Conservation (phyloP, 2,113 vertebrate genomes). For the Pseudopodoces humilis region DNA sequence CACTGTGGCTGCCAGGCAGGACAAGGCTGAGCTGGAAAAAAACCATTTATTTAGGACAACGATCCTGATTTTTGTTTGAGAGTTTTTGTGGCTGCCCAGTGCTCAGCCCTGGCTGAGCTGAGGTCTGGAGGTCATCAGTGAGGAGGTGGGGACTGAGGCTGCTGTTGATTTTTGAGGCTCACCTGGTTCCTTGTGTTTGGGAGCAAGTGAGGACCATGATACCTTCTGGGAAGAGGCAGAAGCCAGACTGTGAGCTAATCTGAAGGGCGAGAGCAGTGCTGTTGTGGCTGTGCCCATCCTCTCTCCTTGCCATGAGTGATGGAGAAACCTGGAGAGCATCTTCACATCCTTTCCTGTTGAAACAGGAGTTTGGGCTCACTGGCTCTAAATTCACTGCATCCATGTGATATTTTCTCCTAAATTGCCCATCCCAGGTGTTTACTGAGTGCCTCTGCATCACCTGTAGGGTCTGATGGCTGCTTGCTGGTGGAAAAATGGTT, state of each 20-base stretch:
- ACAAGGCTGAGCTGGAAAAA: neutral
- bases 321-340: neutral
- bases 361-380: neutral
- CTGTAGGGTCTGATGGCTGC: neutral
- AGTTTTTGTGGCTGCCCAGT: rapidly evolving
- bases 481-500: neutral
- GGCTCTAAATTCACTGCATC: neutral
- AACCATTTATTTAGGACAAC: neutral
- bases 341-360: neutral
- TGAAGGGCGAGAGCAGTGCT: neutral
- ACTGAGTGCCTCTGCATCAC: neutral
- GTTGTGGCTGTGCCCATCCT: rapidly evolving
- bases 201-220: neutral
- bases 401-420: neutral
- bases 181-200: neutral
- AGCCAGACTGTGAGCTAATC: neutral
- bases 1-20: neutral
- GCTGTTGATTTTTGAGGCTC: neutral
- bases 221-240: neutral
- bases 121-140: neutral
- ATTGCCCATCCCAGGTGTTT: neutral
- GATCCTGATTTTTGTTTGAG: neutral
- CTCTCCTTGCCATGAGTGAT: neutral
- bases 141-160: neutral
- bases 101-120: neutral